Evolutionary conservation across 64 coral and sea anemone species (phyloP), one percentile per base, ranked within the genome.

Genomic region (Dendrophyllia cribrosa): DNA sequence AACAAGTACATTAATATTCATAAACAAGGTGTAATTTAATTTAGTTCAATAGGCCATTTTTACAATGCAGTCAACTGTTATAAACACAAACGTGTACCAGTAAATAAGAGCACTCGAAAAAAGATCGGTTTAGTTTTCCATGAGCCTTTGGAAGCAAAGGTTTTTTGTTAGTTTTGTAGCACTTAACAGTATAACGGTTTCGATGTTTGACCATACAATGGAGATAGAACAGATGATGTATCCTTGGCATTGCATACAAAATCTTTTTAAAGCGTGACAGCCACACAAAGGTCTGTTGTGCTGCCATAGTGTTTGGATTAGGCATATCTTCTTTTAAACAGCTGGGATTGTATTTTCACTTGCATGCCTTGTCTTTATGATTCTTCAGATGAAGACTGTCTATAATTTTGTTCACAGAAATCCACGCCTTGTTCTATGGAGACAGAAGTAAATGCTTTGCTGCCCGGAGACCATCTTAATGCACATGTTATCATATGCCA

Each of bases 231-330:
- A 91, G 76, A 45, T 71, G 77, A 23, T 79, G 76, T 6, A 79
- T 15, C 21, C 70, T 80, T 70, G 89, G 89, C 89, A 72, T 91
- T 9, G 89, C 89, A 13, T 10, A 59, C n/a, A 91, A 17, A 25
- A 91, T 91, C 56, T 79, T 81, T 43, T 91, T 91, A 15, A 82
- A 82, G 5, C 89, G 51, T 43, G 61, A 48, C 20, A 78, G 58
- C 89, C 89, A 90, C 8, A 79, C 50, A 79, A 78, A 78, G 7
- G 75, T 65, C 22, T 81, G 60, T 58, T 90, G 59, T 71, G 77
- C 89, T 10, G 61, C 89, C 77, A 72, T 82, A 7, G 89, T 82
- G 48, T 91, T 82, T 9, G 26, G 23, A 5, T 78, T 9, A 20
- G 16, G 62, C 4, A 49, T 21, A 26, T 72, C 12, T 20, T 66